Percentiles rank a stretch among this genome's conserved stretches.
phyloP scores from a whole-genome alignment of 2,888 invertebrate species.

The Zygaena filipendulae region DNA sequence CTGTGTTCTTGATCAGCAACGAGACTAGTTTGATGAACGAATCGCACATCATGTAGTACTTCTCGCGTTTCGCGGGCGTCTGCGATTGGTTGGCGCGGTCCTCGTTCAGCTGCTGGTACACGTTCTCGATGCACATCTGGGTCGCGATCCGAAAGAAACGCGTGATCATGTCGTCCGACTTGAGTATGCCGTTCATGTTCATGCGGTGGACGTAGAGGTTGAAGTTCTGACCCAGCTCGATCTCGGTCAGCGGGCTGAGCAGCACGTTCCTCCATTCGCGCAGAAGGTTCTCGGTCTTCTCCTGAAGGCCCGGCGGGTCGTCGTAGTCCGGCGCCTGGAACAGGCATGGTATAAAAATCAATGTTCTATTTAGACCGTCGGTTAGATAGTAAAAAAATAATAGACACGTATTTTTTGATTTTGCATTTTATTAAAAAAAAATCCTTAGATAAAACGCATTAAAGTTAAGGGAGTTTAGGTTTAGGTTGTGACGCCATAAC shows the following conservation, averaged over 20 bases:
- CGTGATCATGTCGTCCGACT: conserved; percentile 97
- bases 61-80: conserved; percentile 76
- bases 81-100: conserved; percentile 73
- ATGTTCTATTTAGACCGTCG: too few relatives aligned
- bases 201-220: conserved; percentile 95
- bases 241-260: conserved; percentile 81
- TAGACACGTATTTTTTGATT: too few relatives aligned
- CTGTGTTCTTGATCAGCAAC: conserved; percentile 93
- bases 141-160: conserved; percentile 97
- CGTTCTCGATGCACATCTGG: conserved; percentile 95
- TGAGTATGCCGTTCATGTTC: conserved; percentile 90
- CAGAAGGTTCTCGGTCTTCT: conserved; percentile 93
- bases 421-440: too few relatives aligned
- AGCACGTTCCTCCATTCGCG: conserved; percentile 96
- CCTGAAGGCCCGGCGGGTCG: conserved; percentile 93
- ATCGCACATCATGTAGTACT: conserved; percentile 95
- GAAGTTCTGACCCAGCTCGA: conserved; percentile 91
- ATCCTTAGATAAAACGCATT: too few relatives aligned
- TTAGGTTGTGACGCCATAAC: too few relatives aligned
- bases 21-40: conserved; percentile 95
- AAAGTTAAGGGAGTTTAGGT: too few relatives aligned
- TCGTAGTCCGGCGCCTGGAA: conserved; percentile 77
- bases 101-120: conserved; percentile 86
- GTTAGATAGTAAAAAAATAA: too few relatives aligned
- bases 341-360: too few relatives aligned